Evolutionary conservation across 92 coral and sea anemone genomes (phyloP).

Genomic region (Actinernus sp.): DNA sequence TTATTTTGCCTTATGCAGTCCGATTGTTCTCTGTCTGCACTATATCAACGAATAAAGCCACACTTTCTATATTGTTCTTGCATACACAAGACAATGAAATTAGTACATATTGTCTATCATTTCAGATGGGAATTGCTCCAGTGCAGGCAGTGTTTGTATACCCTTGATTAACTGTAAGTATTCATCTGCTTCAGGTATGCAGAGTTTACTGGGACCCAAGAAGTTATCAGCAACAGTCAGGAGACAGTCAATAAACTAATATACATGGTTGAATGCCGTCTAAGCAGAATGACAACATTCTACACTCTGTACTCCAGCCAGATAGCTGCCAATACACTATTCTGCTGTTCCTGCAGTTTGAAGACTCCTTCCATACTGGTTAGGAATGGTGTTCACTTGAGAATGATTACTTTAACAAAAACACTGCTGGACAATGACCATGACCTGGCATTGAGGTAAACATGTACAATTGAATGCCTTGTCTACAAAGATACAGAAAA

Average conservation of each 20-base stretch:
- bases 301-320: conserved; percentile 66
- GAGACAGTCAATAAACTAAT: conserved; percentile 60
- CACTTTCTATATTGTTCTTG: no score
- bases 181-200: conserved; percentile 76
- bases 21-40: no score
- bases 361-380: conserved; percentile 69
- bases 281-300: conserved; percentile 32
- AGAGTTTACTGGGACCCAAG: conserved; percentile 79
- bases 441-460: conserved; percentile 84
- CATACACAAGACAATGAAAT: no score
- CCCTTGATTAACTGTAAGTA: not conserved
- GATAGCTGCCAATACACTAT: conserved; percentile 86
- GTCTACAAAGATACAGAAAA: not conserved
- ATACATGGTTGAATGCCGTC: conserved; percentile 73
- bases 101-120: no score
- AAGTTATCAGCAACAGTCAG: conserved; percentile 47
- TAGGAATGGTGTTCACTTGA: conserved; percentile 54
- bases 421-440: conserved; percentile 29
- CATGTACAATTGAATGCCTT: no score
- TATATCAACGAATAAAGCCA: no score
- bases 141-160: no score
- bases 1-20: no score
- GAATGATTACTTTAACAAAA: conserved; percentile 59
- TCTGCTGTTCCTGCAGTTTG: conserved; percentile 81
- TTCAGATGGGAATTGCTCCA: no score